Conservation (phyloP, 1,140 invertebrate genomes). For the Trichonephila clavata region DNA sequence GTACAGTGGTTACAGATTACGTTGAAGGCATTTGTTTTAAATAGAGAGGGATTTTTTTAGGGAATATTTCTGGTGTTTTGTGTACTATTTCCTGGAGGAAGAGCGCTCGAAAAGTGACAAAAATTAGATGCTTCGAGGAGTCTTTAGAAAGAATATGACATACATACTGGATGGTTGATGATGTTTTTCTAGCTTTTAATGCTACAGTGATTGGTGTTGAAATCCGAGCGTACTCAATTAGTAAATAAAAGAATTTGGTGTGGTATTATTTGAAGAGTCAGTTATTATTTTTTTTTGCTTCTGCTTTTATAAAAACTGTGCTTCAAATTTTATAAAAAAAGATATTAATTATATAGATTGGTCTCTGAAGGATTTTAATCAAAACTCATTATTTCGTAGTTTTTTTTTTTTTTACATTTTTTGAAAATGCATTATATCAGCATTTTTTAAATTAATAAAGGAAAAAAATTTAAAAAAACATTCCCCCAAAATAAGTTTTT, state of each 20-base stretch:
- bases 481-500: too few relatives aligned
- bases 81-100: slow-evolving; percentile 14
- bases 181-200: background rate
- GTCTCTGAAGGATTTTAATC: too few relatives aligned
- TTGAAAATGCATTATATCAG: too few relatives aligned
- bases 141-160: background rate
- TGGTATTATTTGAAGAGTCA: background rate
- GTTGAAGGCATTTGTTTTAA: slow-evolving; percentile 42
- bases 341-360: too few relatives aligned
- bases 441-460: too few relatives aligned
- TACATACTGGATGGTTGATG: background rate
- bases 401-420: too few relatives aligned
- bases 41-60: background rate
- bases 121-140: slow-evolving; percentile 1
- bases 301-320: background rate
- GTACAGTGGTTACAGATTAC: background rate
- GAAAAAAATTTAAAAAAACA: too few relatives aligned
- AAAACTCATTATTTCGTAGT: too few relatives aligned
- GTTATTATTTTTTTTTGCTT: background rate
- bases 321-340: too few relatives aligned
- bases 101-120: background rate
- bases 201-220: background rate
- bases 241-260: background rate
- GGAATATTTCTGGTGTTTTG: background rate
- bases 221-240: background rate